Conservation (phyloP, 2,888 invertebrate species). For the Strigamia maritima region DNA sequence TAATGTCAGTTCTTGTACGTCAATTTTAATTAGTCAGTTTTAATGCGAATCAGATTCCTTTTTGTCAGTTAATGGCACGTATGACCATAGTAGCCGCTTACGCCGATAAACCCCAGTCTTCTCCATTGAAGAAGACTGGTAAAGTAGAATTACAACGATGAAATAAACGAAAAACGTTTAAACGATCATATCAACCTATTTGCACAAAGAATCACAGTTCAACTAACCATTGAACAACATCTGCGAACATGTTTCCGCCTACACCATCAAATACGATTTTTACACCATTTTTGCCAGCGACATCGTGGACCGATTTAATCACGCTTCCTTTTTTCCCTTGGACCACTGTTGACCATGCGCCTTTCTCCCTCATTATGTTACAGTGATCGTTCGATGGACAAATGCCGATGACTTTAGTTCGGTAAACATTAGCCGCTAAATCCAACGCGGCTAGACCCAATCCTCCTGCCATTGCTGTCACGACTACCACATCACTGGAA, state of each 20-base stretch:
- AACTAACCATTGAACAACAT: conserved; percentile 57
- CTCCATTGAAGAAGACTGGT: no score
- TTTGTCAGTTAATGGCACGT: no score
- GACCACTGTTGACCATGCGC: conserved; percentile 64
- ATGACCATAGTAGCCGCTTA: no score
- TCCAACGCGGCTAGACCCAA: conserved; percentile 65
- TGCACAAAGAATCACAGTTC: no score
- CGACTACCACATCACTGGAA: conserved; percentile 60
- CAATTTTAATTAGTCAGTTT: no score
- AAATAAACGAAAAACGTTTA: no score
- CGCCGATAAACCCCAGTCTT: no score
- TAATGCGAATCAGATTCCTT: no score
- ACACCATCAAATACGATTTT: conserved; percentile 65
- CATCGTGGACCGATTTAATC: conserved; percentile 57
- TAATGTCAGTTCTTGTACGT: no score
- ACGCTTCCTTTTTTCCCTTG: conserved; percentile 57
- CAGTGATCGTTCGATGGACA: conserved; percentile 63
- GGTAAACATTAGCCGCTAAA: conserved; percentile 65
- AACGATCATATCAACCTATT: no score
- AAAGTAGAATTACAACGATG: no score
- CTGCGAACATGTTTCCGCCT: conserved; percentile 61
- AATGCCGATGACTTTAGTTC: conserved; percentile 67
- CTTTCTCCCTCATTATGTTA: conserved; percentile 59
- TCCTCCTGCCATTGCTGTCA: conserved; percentile 65
- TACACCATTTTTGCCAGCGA: conserved; percentile 62